Base-by-base conservation (phyloP, 1,140 invertebrate genomes). In the Agraylea sexmaculata region DNA sequence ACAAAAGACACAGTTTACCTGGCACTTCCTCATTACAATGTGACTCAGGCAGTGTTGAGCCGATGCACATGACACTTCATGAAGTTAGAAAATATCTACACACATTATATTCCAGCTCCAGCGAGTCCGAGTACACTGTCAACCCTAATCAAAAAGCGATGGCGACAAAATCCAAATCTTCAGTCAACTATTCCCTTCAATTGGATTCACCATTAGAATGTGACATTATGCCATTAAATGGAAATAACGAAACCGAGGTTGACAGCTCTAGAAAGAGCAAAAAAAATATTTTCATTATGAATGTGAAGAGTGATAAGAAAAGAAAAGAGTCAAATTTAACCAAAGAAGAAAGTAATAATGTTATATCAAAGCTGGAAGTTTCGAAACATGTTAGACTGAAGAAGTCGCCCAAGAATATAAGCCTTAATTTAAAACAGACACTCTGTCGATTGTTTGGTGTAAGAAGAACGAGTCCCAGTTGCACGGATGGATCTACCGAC, bases 31-130 rank as follows among this genome's bases (percentile, higher is more conserved):
- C 60, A 37, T 74, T 53, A 35, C 63, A 75, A 32, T 61, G 64
- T 47, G 54, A 50, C 40, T 50, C n/a, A 20, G 20, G 19, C 10
- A 16, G 22, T 8, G 63, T 37, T 23, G 84, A 87, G 51, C 84
- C 85, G 1, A 75, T 87, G 40, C 84, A 88, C 54, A 82, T 89
- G 75, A 87, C 84, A 7, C 59, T 89, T 13, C 80, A 86, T 43
- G 84, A 90, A 62, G 84, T 89, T 45, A 72, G 83, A 45, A 77
- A 83, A 51, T 85, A 86, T 58, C 64, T 86, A 44, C 78, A 84
- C 40, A 83, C 78, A 1, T 58, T 86, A 11, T 84, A 85, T 54
- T 82, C 80, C 4, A 80, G 77, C 56, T 77, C 75, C 57, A 75
- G 68, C 43, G 66, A 70, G 45, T 62, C 68, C 6, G 59, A 65